Evolutionary conservation across 2,888 invertebrate genomes (phyloP).

Genomic region (Amiota mariae): DNA sequence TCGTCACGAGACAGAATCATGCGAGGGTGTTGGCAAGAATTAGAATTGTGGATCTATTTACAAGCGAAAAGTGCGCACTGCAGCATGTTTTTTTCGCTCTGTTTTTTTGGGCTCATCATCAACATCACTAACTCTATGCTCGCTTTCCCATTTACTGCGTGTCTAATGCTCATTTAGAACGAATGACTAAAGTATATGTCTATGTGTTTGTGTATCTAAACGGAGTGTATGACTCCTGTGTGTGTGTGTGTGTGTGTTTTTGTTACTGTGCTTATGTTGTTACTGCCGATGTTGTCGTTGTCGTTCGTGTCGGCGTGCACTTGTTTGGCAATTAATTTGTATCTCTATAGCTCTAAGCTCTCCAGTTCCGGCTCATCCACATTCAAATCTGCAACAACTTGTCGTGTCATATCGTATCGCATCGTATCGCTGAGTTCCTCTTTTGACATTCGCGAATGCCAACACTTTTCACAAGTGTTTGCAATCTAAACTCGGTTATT

Average conservation of each 20-base stretch:
- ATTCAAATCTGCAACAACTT: neutral
- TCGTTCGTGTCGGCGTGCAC: conserved; percentile 38
- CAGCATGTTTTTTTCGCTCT: neutral
- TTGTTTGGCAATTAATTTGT: conserved; percentile 66
- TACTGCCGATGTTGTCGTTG: conserved; percentile 9
- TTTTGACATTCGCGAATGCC: conserved; percentile 1
- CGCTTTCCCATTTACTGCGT: neutral
- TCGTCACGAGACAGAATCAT: conserved; percentile 18
- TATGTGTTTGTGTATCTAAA: neutral
- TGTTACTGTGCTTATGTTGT: neutral
- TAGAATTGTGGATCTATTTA: neutral
- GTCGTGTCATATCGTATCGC: neutral
- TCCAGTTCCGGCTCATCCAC: neutral
- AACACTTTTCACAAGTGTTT: conserved; percentile 58
- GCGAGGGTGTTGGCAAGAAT: conserved; percentile 39
- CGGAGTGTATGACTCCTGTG: too few relatives aligned
- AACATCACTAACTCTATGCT: neutral
- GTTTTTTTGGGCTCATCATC: neutral
- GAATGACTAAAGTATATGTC: neutral
- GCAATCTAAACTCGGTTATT: conserved; percentile 69
- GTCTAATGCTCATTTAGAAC: conserved; percentile 11
- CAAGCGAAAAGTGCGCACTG: conserved; percentile 23
- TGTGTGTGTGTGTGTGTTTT: neutral
- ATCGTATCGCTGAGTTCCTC: neutral
- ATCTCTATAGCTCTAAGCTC: conserved; percentile 23